Conservation (phyloP, 2,113 vertebrate species). For the Alosa alosa region DNA sequence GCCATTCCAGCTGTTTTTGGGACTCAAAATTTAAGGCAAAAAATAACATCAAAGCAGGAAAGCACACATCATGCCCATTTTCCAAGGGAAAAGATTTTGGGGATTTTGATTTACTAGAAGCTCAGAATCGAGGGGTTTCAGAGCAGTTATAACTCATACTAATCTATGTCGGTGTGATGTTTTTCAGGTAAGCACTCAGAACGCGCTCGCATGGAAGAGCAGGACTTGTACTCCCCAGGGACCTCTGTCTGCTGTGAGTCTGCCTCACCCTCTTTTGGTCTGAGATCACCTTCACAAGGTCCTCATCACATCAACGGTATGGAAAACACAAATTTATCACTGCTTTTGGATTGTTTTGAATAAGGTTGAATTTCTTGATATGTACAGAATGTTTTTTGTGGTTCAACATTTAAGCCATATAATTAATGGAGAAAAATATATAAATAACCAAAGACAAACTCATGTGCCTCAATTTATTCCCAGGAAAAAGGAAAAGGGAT, state of each 20-base stretch:
- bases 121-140: neutral
- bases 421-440: neutral
- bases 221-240: neutral
- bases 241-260: neutral
- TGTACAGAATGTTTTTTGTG: neutral
- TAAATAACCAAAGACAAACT: neutral
- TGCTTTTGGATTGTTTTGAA: neutral
- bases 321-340: neutral
- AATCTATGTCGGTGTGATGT: neutral
- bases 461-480: neutral
- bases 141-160: neutral
- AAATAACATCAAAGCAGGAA: no score
- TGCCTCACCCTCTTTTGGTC: neutral
- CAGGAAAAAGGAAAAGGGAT: conserved; percentile 28
- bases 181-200: conserved; percentile 8
- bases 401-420: neutral
- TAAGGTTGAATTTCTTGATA: neutral
- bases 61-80: no score
- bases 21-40: neutral
- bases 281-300: neutral
- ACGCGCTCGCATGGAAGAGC: neutral
- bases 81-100: no score
- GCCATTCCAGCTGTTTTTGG: neutral
- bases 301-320: conserved; percentile 10
- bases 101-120: no score